A percentile compares a stretch with the other conserved stretches of the same genome.
phyloP scores from a whole-genome alignment of 2,113 vertebrate species.

The Diadophis punctatus region DNA sequence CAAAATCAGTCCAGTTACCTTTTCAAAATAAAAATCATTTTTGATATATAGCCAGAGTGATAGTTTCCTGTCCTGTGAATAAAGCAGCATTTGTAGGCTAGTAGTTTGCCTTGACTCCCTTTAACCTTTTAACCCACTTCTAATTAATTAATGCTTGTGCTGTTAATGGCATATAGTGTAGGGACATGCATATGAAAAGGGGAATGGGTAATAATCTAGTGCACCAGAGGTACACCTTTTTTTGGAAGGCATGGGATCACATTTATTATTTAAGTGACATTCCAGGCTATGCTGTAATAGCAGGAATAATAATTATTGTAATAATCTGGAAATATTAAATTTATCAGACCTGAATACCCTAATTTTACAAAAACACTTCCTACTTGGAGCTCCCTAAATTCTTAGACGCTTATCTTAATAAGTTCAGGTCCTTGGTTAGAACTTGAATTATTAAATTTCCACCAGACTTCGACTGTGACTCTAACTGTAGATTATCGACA shows the following conservation, averaged over 20 bases:
- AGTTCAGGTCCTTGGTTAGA: neutral
- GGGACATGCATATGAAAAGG: neutral
- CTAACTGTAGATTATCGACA: neutral
- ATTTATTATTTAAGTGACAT: neutral
- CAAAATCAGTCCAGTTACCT: neutral
- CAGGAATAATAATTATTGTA: neutral
- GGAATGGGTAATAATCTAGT: neutral
- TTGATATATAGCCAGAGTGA: neutral
- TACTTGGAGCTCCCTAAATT: neutral
- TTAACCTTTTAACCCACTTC: neutral
- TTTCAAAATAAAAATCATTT: neutral
- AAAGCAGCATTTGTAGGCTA: neutral
- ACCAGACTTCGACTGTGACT: neutral
- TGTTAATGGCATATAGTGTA: neutral
- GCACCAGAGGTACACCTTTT: neutral
- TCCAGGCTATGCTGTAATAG: neutral
- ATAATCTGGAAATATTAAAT: neutral
- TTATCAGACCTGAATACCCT: neutral
- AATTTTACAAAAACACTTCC: neutral
- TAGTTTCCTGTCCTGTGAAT: neutral
- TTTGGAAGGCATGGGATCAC: neutral
- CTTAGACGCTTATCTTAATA: neutral
- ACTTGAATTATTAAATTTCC: neutral
- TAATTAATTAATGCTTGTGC: neutral
- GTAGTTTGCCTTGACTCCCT: neutral